These are phyloP conservation scores for Riparia riparia DNA, from an alignment of 2,113 vertebrate genomes.

Conservation along the genomic window DNA sequence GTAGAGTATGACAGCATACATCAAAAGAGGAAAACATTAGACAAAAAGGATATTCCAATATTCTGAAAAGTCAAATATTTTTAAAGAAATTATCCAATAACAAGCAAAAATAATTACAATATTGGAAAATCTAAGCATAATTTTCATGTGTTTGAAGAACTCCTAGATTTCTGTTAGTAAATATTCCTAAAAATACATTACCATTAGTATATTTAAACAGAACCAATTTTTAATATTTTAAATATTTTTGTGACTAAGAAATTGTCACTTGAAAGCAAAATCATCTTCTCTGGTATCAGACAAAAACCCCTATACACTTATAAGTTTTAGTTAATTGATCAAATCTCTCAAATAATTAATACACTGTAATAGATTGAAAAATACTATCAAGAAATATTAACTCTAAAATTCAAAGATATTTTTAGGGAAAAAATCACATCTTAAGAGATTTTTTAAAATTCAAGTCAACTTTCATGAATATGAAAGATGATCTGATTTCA, in stretches of 20 bases:
- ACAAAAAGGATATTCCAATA: not conserved
- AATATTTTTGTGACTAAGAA: not conserved
- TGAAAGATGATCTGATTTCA: not conserved
- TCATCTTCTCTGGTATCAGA: not conserved
- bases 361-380: not conserved
- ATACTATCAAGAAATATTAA: not conserved
- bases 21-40: not conserved
- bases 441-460: not conserved
- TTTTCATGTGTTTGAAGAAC: not conserved
- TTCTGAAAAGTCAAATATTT: not conserved
- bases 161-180: not conserved
- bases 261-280: not conserved
- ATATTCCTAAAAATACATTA: not conserved
- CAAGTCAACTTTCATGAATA: not conserved
- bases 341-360: not conserved
- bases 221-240: not conserved
- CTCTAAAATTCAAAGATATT: not conserved
- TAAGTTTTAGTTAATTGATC: not conserved
- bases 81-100: not conserved
- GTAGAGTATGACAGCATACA: not conserved
- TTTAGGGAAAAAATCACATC: not conserved
- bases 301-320: fast-evolving
- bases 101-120: not conserved
- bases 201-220: not conserved
- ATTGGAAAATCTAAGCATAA: not conserved